Conservation (phyloP, 2,797 vertebrate genomes). For the Tragopan temminckii region DNA sequence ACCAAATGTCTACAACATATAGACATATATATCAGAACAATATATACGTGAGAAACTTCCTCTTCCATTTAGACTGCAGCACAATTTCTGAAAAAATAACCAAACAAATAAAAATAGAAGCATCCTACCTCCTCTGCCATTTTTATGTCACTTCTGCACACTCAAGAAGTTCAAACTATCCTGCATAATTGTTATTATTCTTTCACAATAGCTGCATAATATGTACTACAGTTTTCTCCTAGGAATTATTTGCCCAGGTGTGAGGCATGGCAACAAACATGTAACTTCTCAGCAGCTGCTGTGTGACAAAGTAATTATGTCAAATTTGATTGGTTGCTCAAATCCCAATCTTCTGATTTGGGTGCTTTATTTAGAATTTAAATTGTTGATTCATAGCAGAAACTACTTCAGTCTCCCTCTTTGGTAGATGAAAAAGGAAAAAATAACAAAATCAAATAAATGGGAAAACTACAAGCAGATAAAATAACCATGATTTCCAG, state of each 20-base stretch:
- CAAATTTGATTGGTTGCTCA: not conserved
- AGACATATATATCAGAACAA: not conserved
- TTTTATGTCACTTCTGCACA: not conserved
- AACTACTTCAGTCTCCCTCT: not conserved
- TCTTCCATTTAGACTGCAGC: not conserved
- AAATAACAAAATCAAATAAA: rapidly evolving
- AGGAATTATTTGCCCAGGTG: not conserved
- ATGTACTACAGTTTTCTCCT: not conserved
- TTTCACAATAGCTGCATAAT: not conserved
- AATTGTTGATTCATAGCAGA: not conserved
- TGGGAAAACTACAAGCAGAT: not conserved
- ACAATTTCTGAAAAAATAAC: not conserved
- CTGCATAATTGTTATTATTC: not conserved
- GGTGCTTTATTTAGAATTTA: slow-evolving; percentile 11
- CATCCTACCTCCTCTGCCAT: not conserved
- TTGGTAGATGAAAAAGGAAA: not conserved
- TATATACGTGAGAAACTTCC: not conserved
- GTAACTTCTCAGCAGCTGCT: slow-evolving; percentile 7
- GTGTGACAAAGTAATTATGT: not conserved
- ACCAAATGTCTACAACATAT: not conserved
- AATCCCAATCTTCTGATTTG: not conserved
- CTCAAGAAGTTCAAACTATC: not conserved
- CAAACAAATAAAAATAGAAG: not conserved
- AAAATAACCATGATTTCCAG: not conserved
- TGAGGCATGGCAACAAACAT: not conserved